Evolutionary conservation across 2,888 invertebrate species (phyloP), one percentile per base, ranked within the genome.

Genomic region (Plagodis dolabraria): DNA sequence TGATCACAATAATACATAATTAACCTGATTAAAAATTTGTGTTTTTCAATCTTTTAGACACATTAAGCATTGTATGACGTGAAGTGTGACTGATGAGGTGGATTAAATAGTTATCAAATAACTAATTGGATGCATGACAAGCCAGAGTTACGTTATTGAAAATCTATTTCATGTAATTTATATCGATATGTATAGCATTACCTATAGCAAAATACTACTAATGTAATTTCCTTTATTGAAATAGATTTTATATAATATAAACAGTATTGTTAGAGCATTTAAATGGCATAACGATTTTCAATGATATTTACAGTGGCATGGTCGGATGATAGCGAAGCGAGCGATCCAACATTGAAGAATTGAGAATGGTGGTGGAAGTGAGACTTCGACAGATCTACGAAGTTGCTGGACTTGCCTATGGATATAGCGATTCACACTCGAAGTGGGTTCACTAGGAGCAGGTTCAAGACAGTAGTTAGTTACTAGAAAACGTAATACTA

Each of bases 61-160:
- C 33, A 58, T 9, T 59, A 56, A 45, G 50, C 35, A 46, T 49
- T 53, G 57, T 62, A 54, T 45, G 45, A 54, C 42, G 36, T 56
- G 57, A 42, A 64, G 60, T 62, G 57, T 65, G 62, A 64, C 57
- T 40, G 48, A 68, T 65, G 64, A 60, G 48, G 43, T 55, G 46
- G 47, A 53, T 51, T 56, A 53, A 63, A 63, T 8, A 38, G 38
- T 38, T 22, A 36, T 36, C 36, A 36, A 36, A 10, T 64, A 57
- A 43, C 51, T 38, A 33, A 47, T 42, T 47, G 43, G 43, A 44
- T 55, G 36, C 6, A 47, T 38, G 35, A 44, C 10, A 9, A 40
- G 38, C 47, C 47, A 44, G 40, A 36, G 12, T 40, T n/a, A 42
- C 46, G 35, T 33, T 54, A 61, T 53, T 57, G 43, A 57, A 57